Evolutionary conservation across 1,140 invertebrate species (phyloP).

Genomic region (Coenobita brevimanus): DNA sequence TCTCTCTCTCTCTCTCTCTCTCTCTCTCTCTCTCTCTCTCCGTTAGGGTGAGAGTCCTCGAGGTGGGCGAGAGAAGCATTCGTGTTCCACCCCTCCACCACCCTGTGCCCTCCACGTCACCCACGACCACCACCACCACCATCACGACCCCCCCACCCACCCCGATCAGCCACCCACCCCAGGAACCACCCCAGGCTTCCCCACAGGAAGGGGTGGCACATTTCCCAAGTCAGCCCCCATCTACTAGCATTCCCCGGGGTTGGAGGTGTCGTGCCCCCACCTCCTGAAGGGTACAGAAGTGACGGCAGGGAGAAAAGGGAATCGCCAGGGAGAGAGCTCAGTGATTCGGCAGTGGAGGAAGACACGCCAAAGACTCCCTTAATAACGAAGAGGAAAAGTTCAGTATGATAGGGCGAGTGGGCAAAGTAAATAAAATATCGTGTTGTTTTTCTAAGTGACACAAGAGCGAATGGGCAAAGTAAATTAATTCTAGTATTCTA

Average conservation of each 20-base stretch:
- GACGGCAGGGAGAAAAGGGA: constrained; percentile 7
- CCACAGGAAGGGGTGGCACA: not conserved
- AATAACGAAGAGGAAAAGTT: constrained; percentile 25
- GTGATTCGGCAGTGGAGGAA: constrained; percentile 8
- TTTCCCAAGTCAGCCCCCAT: constrained; percentile 13
- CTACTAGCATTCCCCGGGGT: not conserved
- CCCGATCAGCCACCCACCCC: not conserved
- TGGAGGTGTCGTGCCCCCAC: not conserved
- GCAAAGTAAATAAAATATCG: too few species aligned
- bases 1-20: too few species aligned
- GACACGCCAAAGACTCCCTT: constrained; percentile 25
- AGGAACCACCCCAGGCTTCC: not conserved
- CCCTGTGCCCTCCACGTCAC: not conserved
- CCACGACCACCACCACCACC: not conserved
- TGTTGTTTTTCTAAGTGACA: too few species aligned
- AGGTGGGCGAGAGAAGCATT: too few species aligned
- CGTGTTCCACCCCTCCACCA: not conserved
- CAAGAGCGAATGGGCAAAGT: too few species aligned
- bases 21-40: not conserved
- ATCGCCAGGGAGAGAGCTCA: not conserved
- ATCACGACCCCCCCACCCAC: not conserved
- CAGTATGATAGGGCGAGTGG: constrained; percentile 40
- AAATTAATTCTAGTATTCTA: too few species aligned
- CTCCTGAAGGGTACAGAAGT: constrained; percentile 26
- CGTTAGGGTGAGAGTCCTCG: not conserved